Evolutionary conservation across 2,797 vertebrate genomes (phyloP).

Genomic region (Ptychobarbus kaznakovi): DNA sequence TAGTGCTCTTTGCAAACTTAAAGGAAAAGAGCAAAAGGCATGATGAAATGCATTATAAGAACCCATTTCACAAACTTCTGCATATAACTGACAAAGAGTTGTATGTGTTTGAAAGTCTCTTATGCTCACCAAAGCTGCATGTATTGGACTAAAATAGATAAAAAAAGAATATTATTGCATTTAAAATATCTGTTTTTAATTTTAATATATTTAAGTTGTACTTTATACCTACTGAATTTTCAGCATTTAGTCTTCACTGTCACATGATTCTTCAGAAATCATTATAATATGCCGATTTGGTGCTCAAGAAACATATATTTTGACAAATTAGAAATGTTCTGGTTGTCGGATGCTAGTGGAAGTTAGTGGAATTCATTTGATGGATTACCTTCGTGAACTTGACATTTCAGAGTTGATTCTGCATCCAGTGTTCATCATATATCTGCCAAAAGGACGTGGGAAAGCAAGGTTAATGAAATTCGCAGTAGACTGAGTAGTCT

Average conservation of each 20-base stretch:
- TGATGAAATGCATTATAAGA: not conserved
- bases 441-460: conserved; percentile 34
- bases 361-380: conserved; percentile 5
- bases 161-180: not conserved
- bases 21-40: conserved; percentile 22
- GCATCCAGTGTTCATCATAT: conserved; percentile 1
- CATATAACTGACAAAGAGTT: not conserved
- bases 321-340: not conserved
- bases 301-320: not conserved
- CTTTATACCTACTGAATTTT: not conserved
- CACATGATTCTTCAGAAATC: not conserved
- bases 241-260: not conserved
- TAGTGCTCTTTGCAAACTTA: conserved; percentile 36
- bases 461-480: conserved; percentile 57
- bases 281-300: not conserved
- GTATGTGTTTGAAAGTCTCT: not conserved
- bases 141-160: not conserved
- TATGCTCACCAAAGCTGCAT: not conserved
- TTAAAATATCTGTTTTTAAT: not conserved
- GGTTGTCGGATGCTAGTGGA: not conserved
- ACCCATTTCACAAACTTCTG: not conserved
- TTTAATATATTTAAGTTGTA: not conserved
- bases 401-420: conserved; percentile 9
- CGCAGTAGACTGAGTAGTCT: conserved; percentile 32
- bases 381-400: not conserved